Conservation (phyloP, 2,888 invertebrate species). For the Molorchus minor region DNA sequence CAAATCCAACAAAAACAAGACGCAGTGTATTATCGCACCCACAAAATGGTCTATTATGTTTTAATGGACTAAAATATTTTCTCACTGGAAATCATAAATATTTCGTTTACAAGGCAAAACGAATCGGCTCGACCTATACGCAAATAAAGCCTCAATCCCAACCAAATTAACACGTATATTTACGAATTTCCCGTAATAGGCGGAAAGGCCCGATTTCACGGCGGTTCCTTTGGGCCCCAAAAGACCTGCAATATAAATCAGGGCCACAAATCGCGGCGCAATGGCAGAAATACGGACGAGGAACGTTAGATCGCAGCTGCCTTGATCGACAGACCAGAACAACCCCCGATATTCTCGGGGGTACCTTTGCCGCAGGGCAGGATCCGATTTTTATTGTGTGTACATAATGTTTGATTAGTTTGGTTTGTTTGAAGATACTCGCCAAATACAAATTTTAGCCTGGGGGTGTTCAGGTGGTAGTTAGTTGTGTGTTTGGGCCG, state of each 20-base stretch:
- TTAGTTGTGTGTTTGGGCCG: too few species aligned
- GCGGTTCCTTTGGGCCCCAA: conserved; percentile 6
- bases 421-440: background rate
- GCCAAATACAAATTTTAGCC: conserved; percentile 18
- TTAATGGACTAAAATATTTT: too few species aligned
- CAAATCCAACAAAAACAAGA: too few species aligned
- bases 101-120: too few species aligned
- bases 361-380: conserved; percentile 46
- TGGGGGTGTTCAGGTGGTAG: conserved; percentile 36
- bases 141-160: conserved; percentile 2
- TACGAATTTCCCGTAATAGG: conserved; percentile 11
- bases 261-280: conserved; percentile 46
- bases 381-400: conserved; percentile 34
- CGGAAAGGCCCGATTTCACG: conserved; percentile 15
- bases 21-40: too few species aligned
- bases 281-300: conserved; percentile 39
- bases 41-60: too few species aligned
- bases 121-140: too few species aligned
- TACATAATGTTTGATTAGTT: background rate
- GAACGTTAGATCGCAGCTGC: conserved; percentile 58
- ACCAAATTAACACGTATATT: conserved; percentile 16
- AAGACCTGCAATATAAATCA: conserved; percentile 54
- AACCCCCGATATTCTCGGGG: conserved; percentile 54
- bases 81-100: too few species aligned
- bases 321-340: conserved; percentile 62